A percentile compares a stretch with the other conserved stretches of the same genome.
These are phyloP conservation scores for Callipepla squamata DNA, from an alignment of 2,113 vertebrate genomes.

Conservation along the genomic window DNA sequence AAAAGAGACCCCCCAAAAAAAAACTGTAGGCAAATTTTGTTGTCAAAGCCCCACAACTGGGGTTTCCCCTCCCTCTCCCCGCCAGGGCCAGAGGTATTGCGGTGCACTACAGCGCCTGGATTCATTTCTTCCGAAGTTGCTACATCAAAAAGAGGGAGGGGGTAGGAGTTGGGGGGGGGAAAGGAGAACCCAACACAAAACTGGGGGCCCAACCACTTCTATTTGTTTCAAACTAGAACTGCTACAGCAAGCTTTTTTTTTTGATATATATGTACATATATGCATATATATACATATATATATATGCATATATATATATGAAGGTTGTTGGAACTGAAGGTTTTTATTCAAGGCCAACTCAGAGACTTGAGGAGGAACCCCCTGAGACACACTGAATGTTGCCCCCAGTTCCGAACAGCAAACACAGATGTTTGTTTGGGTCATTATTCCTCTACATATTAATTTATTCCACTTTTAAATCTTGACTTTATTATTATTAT, in stretches of 20 bases:
- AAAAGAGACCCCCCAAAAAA: background rate
- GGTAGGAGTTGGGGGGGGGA: background rate
- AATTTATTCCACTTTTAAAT: too few species aligned
- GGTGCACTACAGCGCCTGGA: slow-evolving; percentile 22
- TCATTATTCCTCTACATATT: background rate
- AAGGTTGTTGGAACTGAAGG: slow-evolving; percentile 60
- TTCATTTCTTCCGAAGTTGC: slow-evolving; percentile 34
- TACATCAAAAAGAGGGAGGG: slow-evolving; percentile 38
- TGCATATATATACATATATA: slow-evolving; percentile 39
- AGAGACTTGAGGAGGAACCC: background rate
- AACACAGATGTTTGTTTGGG: slow-evolving; percentile 28
- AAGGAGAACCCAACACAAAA: slow-evolving; percentile 54
- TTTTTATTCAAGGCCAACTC: slow-evolving; percentile 33
- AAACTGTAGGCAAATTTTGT: background rate
- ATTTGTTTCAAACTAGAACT: slow-evolving; percentile 66
- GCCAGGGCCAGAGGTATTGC: slow-evolving; percentile 34
- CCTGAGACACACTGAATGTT: background rate
- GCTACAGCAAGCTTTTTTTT: slow-evolving; percentile 72
- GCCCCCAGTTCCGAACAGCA: background rate
- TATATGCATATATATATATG: slow-evolving; percentile 45
- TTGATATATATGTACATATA: slow-evolving; percentile 65
- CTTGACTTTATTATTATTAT: too few species aligned
- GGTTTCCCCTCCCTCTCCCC: background rate
- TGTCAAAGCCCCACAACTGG: background rate
- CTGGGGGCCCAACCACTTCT: slow-evolving; percentile 54